Evolutionary conservation across 2,888 invertebrate genomes (phyloP), one percentile per base, ranked within the genome.

Genomic region (Odontothrips loti): DNA sequence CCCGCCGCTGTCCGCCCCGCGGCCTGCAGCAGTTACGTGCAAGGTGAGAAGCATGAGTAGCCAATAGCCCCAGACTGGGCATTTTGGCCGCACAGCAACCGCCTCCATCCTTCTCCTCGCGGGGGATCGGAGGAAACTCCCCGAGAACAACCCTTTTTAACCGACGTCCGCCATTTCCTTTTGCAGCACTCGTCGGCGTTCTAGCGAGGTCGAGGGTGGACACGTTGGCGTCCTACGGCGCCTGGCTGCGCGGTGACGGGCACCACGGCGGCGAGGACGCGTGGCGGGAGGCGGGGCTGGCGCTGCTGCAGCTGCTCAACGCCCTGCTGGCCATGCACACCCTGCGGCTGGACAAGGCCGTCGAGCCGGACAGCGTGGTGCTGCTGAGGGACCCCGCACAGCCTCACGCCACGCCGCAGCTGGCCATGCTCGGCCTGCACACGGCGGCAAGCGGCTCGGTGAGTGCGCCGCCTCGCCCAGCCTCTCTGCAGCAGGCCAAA

Each of bases 241-340:
- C 90, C 63, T 87, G 89, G 82, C 88, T 93, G 23, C 47, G 81
- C 47, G 47, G 11, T 9, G 79, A 17, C 15, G 51, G 23, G 68
- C 23, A 68, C 68, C 11, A 11, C 68, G 85, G 85, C 75, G 89
- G 88, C 84, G 90, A 90, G 83, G 89, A 89, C 27, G 87, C 88
- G 84, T 89, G 88, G 82, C 89, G 91, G 79, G 95, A 95, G 84
- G 92, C 93, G 78, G 92, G 92, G 83, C 94, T 96, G 86, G 90
- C 95, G 83, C 90, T 95, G 88, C 89, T 95, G 81, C 96, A 96
- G 85, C 88, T 95, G 82, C 93, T 95, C 47, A 95, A 94, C 84
- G 94, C 94, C 0, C 88, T 96, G 84, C 95, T 95, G 86, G 93
- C 92, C 85, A 89, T 96, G 43, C 95, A 96, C 87, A 93, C 94